Base-by-base conservation (phyloP, 2,888 invertebrate genomes). In the Scaptomyza polygonia region DNA sequence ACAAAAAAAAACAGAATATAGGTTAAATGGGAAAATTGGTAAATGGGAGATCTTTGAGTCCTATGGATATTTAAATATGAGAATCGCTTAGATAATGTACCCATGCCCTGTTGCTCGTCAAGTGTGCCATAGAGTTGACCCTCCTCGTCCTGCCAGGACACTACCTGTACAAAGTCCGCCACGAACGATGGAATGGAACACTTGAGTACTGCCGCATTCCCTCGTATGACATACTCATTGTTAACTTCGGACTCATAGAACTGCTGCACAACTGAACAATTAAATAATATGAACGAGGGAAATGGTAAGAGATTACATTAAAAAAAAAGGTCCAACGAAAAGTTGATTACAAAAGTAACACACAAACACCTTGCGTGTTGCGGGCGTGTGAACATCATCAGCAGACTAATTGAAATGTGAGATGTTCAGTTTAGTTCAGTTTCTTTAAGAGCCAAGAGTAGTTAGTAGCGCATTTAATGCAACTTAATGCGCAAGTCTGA, bases 101-200 rank as follows among this genome's bases (percentile, higher is more conserved):
- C 88, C 73, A 75, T 72, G 72, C 72, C 77, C 73, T 89, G 81
- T 69, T 87, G 87, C 32, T 90, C 89, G 59, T 91, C 89, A 76
- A 91, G 76, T 43, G 91, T 81, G 62, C 89, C 91, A 84, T 91
- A 92, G 39, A 91, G 74, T 58, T 88, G 82, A 16, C 91, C 91
- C 57, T 89, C 88, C 57, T 96, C 94, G 86, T 95, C 94, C 82
- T 95, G 93, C 95, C 95, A 95, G 69, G 94, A 94, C 66, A 94
- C 93, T 47, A 95, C 94, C 76, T 93, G 93, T 51, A 95, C 95
- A 91, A 95, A 95, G 92, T 95, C 95, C 67, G 95, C 94, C 63
- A 95, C 95, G 91, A 95, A 95, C 79, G 95, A 95, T 51, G 95
- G 95, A 77, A 95, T 95, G 88, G 94, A 95, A 92, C 95, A 95